A percentile compares a stretch with the other conserved stretches of the same genome.
These are phyloP conservation scores for Poeciliopsis paucimaculata DNA, from an alignment of 2,797 vertebrate species.

Conservation along the genomic window DNA sequence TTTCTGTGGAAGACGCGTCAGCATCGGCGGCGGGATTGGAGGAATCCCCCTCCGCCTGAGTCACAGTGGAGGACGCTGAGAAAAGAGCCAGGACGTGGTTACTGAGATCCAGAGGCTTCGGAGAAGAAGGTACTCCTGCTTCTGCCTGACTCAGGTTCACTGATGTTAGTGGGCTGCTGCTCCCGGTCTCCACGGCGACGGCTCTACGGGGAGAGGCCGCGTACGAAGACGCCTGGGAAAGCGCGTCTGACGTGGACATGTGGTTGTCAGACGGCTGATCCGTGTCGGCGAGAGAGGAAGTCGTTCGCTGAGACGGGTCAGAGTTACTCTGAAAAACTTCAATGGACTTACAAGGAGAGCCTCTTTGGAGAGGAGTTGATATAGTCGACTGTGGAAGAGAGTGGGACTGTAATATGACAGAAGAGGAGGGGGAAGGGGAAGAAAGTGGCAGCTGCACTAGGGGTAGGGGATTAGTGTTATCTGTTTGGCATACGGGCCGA, in stretches of 20 bases:
- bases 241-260: constrained; percentile 38
- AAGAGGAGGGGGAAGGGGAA: constrained; percentile 49
- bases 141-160: constrained; percentile 61
- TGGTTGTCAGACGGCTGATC: constrained; percentile 45
- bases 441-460: constrained; percentile 45
- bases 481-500: constrained; percentile 55
- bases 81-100: constrained; percentile 81
- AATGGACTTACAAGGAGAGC: constrained; percentile 50
- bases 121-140: constrained; percentile 69
- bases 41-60: constrained; percentile 55
- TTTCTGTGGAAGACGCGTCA: constrained; percentile 60
- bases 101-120: constrained; percentile 77
- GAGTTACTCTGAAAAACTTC: constrained; percentile 53
- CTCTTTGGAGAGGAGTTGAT: constrained; percentile 59
- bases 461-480: constrained; percentile 64
- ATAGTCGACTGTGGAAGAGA: constrained; percentile 38
- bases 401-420: constrained; percentile 56
- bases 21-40: constrained; percentile 48
- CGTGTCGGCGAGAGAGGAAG: constrained; percentile 32
- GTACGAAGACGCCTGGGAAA: constrained; percentile 48
- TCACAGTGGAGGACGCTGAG: constrained; percentile 63
- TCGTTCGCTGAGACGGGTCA: constrained; percentile 28
- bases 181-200: constrained; percentile 34
- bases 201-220: constrained; percentile 39
- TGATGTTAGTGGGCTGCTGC: constrained; percentile 40